phyloP scores from a whole-genome alignment of 2,797 vertebrate genomes.

The Tragopan temminckii region DNA sequence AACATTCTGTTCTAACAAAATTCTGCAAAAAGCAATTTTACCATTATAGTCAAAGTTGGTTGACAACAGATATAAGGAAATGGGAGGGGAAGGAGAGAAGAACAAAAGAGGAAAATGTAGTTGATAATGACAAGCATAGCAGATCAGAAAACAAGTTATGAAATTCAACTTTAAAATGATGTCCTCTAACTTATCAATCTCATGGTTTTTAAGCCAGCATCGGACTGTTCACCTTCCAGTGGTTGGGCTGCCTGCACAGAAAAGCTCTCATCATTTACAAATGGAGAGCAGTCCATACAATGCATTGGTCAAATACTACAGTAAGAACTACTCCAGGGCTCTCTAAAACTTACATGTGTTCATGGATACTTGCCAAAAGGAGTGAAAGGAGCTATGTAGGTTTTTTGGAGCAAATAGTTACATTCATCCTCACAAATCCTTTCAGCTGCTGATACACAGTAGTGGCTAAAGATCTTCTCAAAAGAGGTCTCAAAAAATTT shows the following conservation, averaged over 20 bases:
- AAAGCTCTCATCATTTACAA: background rate
- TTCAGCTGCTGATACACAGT: background rate
- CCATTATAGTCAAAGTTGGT: background rate
- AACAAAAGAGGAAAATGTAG: background rate
- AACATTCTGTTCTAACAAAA: background rate
- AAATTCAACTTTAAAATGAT: background rate
- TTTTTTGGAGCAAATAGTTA: background rate
- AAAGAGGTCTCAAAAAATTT: background rate
- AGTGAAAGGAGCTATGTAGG: background rate
- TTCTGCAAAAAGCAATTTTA: slow-evolving; percentile 12
- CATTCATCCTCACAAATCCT: background rate
- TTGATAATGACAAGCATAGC: background rate
- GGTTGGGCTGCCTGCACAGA: background rate
- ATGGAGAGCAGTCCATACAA: background rate
- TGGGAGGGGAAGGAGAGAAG: background rate
- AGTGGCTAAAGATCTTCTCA: background rate
- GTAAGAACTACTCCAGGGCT: background rate
- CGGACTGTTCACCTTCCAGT: background rate
- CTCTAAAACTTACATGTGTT: background rate
- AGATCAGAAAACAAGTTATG: background rate
- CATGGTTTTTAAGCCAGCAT: background rate
- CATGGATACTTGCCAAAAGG: background rate
- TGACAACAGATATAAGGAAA: background rate
- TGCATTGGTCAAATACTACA: background rate
- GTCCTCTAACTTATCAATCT: background rate